Base-by-base conservation (phyloP, 2,797 vertebrate species). In the Neomorphus geoffroyi region DNA sequence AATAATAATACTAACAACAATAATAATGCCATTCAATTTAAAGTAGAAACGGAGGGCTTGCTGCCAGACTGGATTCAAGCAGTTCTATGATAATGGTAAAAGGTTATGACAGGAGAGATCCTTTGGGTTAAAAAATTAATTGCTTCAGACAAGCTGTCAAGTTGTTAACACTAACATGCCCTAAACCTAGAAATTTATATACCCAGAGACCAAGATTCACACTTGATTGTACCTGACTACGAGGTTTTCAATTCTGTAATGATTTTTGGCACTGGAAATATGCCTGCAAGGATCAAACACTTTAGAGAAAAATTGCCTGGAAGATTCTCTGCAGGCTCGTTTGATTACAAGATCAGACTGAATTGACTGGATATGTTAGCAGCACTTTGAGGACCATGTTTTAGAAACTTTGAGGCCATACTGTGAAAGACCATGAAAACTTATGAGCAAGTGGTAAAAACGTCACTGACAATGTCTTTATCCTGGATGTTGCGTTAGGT, bases 141-240 rank as follows among this genome's bases (percentile, higher is more conserved):
- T 97, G 96, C 88, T 96, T 97, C 93, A 97, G 98, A 98, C 98
- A 98, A 98, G 90, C 98, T 98, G 98, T 98, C 98, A 98, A 98
- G 96, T 94, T 97, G 77, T 97, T 98, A 98, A 98, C 97, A 96
- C 95, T 95, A 97, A 93, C 91, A 92, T 97, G 98, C 96, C 97
- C 96, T 96, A 97, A 97, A 98, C 97, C 97, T 98, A 97, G 98
- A 98, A 97, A 97, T 92, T 90, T 88, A 85, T 88, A 70, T 79
- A 95, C 94, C 97, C 97, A 96, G 98, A 98, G 98, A 98, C 97
- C 96, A 97, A 97, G 83, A 96, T 91, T 94, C 93, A 84, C 75
- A 96, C 69, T 80, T 92, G 85, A 95, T 96, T 98, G 97, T 98
- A 96, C 97, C 97, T 96, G 97, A 97, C 98, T 83, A 87, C 91